A percentile compares a stretch with the other conserved stretches of the same genome.
Conservation (phyloP, 1,140 invertebrate genomes). For the Tyrophagus putrescentiae region DNA sequence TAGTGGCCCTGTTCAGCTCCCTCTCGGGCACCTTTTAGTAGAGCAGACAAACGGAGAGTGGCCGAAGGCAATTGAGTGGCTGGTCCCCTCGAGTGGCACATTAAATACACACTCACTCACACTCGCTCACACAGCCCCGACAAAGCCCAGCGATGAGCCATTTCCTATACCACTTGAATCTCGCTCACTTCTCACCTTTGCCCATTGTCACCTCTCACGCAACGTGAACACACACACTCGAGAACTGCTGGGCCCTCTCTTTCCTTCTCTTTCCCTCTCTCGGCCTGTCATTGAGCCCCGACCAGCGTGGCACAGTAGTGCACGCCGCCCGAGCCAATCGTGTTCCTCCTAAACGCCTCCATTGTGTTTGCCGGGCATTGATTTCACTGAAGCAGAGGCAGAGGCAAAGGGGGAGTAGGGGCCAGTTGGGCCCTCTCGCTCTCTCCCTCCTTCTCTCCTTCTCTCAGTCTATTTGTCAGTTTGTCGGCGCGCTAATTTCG, state of each 20-base stretch:
- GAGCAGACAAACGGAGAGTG: neutral
- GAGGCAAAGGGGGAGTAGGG: neutral
- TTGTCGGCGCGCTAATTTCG: slow-evolving; percentile 4
- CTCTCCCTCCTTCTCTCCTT: too few relatives aligned
- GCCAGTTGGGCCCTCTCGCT: neutral
- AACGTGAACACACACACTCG: neutral
- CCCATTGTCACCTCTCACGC: neutral
- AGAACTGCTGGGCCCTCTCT: too few relatives aligned
- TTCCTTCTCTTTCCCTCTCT: too few relatives aligned
- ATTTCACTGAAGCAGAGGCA: too few relatives aligned
- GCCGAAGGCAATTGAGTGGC: slow-evolving; percentile 3
- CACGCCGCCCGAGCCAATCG: neutral
- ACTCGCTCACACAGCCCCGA: too few relatives aligned
- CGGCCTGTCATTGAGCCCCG: neutral
- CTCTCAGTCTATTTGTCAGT: slow-evolving; percentile 12
- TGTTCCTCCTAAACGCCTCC: slow-evolving; percentile 12
- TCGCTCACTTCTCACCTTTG: neutral
- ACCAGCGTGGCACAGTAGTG: neutral
- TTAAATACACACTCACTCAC: too few relatives aligned
- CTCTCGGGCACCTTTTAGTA: neutral
- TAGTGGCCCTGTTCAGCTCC: too few relatives aligned
- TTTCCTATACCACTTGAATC: slow-evolving; percentile 15
- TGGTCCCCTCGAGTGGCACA: neutral
- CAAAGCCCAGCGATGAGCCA: slow-evolving; percentile 5
- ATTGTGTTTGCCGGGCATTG: slow-evolving; percentile 3